Conservation (phyloP, 2,797 vertebrate species). For the Alauda arvensis region DNA sequence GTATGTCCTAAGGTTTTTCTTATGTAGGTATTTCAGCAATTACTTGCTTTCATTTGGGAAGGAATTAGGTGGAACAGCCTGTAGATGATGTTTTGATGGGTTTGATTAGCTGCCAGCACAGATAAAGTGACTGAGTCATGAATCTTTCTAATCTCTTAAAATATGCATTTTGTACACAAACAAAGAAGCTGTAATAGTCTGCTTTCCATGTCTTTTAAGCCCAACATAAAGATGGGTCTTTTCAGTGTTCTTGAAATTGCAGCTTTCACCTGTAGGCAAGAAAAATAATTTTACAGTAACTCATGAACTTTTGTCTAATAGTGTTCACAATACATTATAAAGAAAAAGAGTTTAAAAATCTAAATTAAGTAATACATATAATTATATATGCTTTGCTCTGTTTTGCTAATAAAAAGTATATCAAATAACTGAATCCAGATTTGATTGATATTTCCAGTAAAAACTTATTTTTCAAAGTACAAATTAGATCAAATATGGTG, state of each 20-base stretch:
- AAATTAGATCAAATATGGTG: not conserved
- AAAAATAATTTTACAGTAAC: constrained; percentile 53
- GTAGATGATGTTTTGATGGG: constrained; percentile 58
- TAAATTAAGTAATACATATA: not conserved
- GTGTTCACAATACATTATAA: constrained; percentile 34
- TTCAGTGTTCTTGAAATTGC: constrained; percentile 38
- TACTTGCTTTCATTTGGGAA: constrained; percentile 48
- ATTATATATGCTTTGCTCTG: constrained; percentile 9
- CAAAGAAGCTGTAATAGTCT: constrained; percentile 46
- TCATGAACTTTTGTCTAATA: constrained; percentile 25
- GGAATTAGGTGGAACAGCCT: constrained; percentile 27
- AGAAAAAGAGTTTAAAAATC: constrained; percentile 3
- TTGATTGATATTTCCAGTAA: not conserved
- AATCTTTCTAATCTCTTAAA: constrained; percentile 51
- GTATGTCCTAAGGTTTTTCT: not conserved
- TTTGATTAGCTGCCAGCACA: constrained; percentile 51
- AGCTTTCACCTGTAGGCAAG: constrained; percentile 48
- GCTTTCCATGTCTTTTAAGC: constrained; percentile 50
- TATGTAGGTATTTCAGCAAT: constrained; percentile 12
- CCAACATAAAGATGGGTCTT: constrained; percentile 30
- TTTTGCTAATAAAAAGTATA: not conserved
- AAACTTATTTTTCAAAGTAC: not conserved
- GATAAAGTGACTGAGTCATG: constrained; percentile 52
- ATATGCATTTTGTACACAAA: constrained; percentile 52
- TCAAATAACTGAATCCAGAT: not conserved